Evolutionary conservation across 2,888 invertebrate genomes (phyloP).

Genomic region (Scelioninae gen. 1): DNA sequence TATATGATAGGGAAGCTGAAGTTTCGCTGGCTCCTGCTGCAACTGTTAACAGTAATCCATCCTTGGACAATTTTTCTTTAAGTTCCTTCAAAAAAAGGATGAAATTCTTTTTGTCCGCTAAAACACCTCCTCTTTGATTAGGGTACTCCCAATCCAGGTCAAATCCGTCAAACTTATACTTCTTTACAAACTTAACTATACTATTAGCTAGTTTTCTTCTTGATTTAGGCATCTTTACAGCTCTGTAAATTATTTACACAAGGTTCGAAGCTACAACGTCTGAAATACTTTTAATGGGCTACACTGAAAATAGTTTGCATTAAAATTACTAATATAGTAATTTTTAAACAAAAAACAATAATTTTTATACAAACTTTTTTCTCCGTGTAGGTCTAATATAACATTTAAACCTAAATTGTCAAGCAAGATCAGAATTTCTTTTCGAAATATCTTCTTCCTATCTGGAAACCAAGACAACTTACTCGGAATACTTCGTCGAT

Average conservation of each 20-base stretch:
- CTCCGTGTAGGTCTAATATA: too few species aligned
- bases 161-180: conserved; percentile 88
- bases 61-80: conserved; percentile 85
- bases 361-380: too few species aligned
- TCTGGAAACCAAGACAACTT: too few species aligned
- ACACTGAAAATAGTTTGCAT: too few species aligned
- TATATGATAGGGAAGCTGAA: conserved; percentile 86
- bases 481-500: too few species aligned
- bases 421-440: too few species aligned
- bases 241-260: conserved; percentile 19
- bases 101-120: conserved; percentile 85
- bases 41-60: conserved; percentile 79
- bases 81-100: conserved; percentile 86
- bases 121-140: conserved; percentile 85
- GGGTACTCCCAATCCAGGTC: conserved; percentile 92
- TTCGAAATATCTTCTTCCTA: too few species aligned
- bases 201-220: conserved; percentile 86
- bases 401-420: too few species aligned
- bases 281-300: too few species aligned
- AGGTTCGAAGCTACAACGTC: too few species aligned
- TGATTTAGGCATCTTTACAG: conserved; percentile 61
- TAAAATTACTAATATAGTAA: too few species aligned
- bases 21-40: conserved; percentile 86
- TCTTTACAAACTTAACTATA: conserved; percentile 85
- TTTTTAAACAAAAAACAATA: too few species aligned